Evolutionary conservation across 2,113 vertebrate species (phyloP), one percentile per base, ranked within the genome.

Genomic region (Crocuta crocuta): DNA sequence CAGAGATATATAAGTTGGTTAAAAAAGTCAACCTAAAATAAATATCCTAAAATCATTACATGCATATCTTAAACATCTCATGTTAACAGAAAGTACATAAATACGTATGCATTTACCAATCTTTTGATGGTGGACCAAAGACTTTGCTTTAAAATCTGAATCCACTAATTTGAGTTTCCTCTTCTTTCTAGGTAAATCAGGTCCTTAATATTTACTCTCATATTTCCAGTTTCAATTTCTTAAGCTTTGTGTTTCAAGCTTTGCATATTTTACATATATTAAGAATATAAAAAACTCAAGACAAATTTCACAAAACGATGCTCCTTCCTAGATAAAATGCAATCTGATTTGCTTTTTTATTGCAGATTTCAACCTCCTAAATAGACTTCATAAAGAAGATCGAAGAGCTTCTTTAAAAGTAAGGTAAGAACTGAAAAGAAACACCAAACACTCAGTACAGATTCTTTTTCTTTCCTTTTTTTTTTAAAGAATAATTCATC

Each of bases 351-450:
- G 8, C 66, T 48, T 26, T 84, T 78, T 63, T 33, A 87, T 10
- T 82, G 66, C n/a, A 87, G 71, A 66, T 73, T 68, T 43, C 70
- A 73, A n/a, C 53, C 48, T 35, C 76, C 23, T 26, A 63, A 79
- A 58, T 2, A 55, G 53, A 96, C 26, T 79, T 71, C 12, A n/a
- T 39, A 39, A 39, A 39, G 63, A 83, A 33, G 39, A 58, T 1
- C 68, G 45, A 86, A 93, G 92, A 93, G n/a, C 24, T 24, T 10
- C 35, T 81, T 93, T 93, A 90, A 65, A 78, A 84, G 21, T 74
- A 70, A 76, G 26, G 48, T 45, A 76, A 70, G 68, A 70, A 97
- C 45, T 78, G 45, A 70, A 39, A 86, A 58, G 65, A 89, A 1
- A 71, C 0, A 5, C 4, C 61, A 55, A 68, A 55, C 45, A 80